Base-by-base conservation (phyloP, 2,797 vertebrate genomes). In the Acipenser transmontanus region DNA sequence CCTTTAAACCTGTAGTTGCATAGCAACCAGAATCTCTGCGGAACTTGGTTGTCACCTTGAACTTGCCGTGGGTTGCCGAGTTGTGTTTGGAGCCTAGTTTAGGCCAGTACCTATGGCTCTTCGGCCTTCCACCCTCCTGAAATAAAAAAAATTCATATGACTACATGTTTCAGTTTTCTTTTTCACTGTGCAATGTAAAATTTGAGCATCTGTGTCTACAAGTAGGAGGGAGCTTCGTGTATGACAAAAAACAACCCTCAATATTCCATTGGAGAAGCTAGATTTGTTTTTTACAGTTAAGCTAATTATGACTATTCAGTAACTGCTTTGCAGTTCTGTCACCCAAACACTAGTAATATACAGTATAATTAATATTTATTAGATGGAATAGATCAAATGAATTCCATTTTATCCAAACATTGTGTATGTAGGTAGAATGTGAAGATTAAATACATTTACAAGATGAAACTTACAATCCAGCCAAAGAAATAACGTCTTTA, bases 21-120 rank as follows among this genome's bases (percentile, higher is more conserved):
- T 90, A 90, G 80, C 87, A 90, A 77, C 89, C 89, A 1, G 88
- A 91, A 81, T 91, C 91, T 0, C 96, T 99, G 72, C 96, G 94
- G 83, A 99, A 99, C 75, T 98, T 98, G 14, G 95, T 98, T 69
- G 96, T 99, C 81, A 99, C 96, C 83, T 99, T 99, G 86, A 97
- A 99, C 80, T 97, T 98, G 73, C 97, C 97, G 0, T 99, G 96
- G 3, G 96, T 98, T 72, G 94, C 94, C 0, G 97, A 98, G 84
- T 95, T 98, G 87, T 98, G 95, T 71, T 95, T 97, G 73, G 95
- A 98, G 74, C 95, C 97, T 80, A 98, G 89, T 82, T 98, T 98
- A 67, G 97, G 97, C 97, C 97, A 99, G 47, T 99, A 98, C 61
- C 96, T 92, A 81, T 98, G 95, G 83, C 94, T 96, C 85, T 97